Base-by-base conservation (phyloP, 2,113 vertebrate species). In the Xenotilapia caudafasciata region DNA sequence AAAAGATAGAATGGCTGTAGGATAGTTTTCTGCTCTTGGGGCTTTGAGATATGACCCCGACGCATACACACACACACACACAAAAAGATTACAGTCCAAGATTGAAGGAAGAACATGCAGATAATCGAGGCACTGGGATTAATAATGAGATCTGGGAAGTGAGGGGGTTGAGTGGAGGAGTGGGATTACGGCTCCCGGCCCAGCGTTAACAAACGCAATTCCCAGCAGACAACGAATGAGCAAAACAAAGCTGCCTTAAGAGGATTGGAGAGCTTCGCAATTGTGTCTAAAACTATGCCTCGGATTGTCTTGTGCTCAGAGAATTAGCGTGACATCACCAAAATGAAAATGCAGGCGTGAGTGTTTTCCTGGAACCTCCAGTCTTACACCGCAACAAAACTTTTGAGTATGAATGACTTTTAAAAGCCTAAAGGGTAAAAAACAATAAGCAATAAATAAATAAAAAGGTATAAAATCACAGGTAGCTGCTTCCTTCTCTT, bases 191-290 rank as follows among this genome's bases (percentile, higher is more conserved):
- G 60, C 68, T 89, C 83, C 47, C 58, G 12, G 79, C 70, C 73
- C 15, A 3, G 86, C 15, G 62, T 85, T 90, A 93, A 93, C 88
- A 92, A 94, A 92, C 80, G 85, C 87, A 93, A 92, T 93, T 92
- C 89, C 93, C 91, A 53, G 58, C 86, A 90, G 90, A 92, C 91
- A 89, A 92, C 5, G 83, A 95, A 91, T 92, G 93, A 95, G 88
- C 92, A 94, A 93, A 94, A 92, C 89, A 93, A 92, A 92, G 84
- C 92, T 85, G 89, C 83, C 90, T 38, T 89, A 92, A 93, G 92
- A 94, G 87, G 92, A 95, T 93, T 94, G 86, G 28, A 87, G 85
- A 49, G 82, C 65, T 86, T 65, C 55, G 60, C 49, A 60, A 77
- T 89, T 88, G 79, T 89, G 84, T 75, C 81, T 90, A 80, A 91